Evolutionary conservation across 2,113 vertebrate species (phyloP).

Genomic region (Bungarus multicinctus): DNA sequence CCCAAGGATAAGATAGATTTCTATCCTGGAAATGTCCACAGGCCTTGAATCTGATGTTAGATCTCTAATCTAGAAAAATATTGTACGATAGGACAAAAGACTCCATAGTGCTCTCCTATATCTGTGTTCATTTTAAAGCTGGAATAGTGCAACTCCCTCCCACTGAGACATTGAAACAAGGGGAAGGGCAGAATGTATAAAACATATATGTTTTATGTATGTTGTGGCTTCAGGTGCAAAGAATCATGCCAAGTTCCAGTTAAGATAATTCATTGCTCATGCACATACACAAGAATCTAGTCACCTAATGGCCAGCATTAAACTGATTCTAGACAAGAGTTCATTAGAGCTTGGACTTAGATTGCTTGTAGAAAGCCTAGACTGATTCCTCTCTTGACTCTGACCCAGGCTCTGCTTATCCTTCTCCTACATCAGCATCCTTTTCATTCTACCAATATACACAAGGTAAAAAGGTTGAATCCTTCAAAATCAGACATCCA

Average conservation of each 20-base stretch:
- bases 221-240: background rate
- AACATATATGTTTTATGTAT: background rate
- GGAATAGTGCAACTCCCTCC: background rate
- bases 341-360: background rate
- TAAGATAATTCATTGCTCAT: background rate
- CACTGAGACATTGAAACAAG: background rate
- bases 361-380: background rate
- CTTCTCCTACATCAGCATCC: background rate
- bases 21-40: background rate
- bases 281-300: background rate
- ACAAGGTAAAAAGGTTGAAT: background rate
- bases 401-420: background rate
- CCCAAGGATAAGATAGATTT: background rate
- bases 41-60: background rate
- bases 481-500: background rate
- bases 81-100: background rate
- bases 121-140: background rate
- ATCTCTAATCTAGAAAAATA: background rate
- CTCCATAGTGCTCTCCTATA: background rate
- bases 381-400: background rate
- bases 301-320: background rate
- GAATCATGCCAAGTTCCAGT: background rate
- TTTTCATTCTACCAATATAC: background rate
- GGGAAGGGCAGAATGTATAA: background rate
- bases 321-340: background rate